Base-by-base conservation (phyloP, 1,140 invertebrate species). In the Ceratina australensis region DNA sequence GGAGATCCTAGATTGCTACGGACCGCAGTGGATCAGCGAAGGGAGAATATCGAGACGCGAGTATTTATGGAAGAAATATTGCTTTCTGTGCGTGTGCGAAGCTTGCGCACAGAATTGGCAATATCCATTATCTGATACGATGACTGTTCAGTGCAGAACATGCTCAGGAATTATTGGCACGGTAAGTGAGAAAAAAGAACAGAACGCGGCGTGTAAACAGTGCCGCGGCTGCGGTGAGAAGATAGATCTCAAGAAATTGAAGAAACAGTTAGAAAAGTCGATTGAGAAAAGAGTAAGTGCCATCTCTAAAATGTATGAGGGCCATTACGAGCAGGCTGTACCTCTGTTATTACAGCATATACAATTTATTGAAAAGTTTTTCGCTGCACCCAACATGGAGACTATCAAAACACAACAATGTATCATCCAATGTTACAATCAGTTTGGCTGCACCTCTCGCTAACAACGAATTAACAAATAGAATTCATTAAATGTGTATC, bases 1-100 rank as follows among this genome's bases (percentile, higher is more conserved):
- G 42, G 94, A 95, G 84, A 90, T 95, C 16, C 86, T 93, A 0
- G 94, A 95, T 82, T 94, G 94, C 76, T 95, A 95, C 87, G 94
- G 94, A 20, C 93, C 93, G 20, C 89, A 93, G 42, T 95, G 93
- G 87, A 89, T 94, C 1, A 88, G 89, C 2, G 91, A 91, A 52
- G 54, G 82, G 3, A 87, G 81, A 71, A 64, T 87, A 18, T 86
- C 91, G 16, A 89, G 94, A 26, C 87, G 89, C 33, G 80, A 91
- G 28, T 88, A 91, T 63, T 89, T 95, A 7, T 69, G 84, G 22
- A 87, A 91, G 22, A 94, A 94, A 83, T 95, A 95, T 87, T 92
- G 91, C 84, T 95, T 95, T 79, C 72, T 88, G 0, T 95, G 95
- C 74, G 71, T 79, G 12, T 95, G 94, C 83, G 85, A 90, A 28